Evolutionary conservation across 1,140 invertebrate species (phyloP).

Genomic region (Pogonus chalceus): DNA sequence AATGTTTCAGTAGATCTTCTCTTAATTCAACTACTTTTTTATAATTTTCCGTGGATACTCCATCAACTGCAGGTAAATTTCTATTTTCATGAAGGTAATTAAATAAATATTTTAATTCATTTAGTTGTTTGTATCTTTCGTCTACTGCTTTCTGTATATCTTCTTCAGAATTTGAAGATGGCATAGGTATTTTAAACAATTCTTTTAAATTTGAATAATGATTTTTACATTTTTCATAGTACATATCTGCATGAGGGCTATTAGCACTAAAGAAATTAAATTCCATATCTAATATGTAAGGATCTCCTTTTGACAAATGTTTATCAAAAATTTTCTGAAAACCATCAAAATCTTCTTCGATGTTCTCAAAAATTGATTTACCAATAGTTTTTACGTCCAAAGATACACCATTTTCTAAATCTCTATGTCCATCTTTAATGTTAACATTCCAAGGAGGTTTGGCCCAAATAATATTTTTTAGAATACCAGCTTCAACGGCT

Average conservation of each 20-base stretch:
- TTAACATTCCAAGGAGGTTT: slow-evolving; percentile 83
- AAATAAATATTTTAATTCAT: slow-evolving; percentile 51
- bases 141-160: slow-evolving; percentile 37
- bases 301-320: slow-evolving; percentile 17
- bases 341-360: slow-evolving; percentile 26
- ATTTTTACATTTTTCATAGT: slow-evolving; percentile 47
- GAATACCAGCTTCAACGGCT: slow-evolving; percentile 72
- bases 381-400: slow-evolving; percentile 56
- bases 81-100: slow-evolving; percentile 48
- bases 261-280: slow-evolving; percentile 85
- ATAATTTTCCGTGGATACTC: slow-evolving; percentile 14
- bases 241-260: slow-evolving; percentile 67
- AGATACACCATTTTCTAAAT: too few relatives aligned
- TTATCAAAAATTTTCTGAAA: slow-evolving; percentile 12
- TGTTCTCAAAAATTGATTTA: slow-evolving; percentile 20
- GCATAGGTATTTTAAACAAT: slow-evolving; percentile 45
- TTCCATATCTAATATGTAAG: slow-evolving; percentile 80
- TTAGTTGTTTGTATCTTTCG: slow-evolving; percentile 44
- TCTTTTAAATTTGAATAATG: too few relatives aligned
- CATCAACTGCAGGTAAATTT: slow-evolving; percentile 35
- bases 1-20: slow-evolving; percentile 38
- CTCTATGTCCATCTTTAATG: slow-evolving; percentile 42
- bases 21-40: slow-evolving; percentile 39
- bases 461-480: slow-evolving; percentile 70
- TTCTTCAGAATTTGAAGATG: slow-evolving; percentile 29